Conservation (phyloP, 2,113 vertebrate genomes). For the Nestor notabilis region DNA sequence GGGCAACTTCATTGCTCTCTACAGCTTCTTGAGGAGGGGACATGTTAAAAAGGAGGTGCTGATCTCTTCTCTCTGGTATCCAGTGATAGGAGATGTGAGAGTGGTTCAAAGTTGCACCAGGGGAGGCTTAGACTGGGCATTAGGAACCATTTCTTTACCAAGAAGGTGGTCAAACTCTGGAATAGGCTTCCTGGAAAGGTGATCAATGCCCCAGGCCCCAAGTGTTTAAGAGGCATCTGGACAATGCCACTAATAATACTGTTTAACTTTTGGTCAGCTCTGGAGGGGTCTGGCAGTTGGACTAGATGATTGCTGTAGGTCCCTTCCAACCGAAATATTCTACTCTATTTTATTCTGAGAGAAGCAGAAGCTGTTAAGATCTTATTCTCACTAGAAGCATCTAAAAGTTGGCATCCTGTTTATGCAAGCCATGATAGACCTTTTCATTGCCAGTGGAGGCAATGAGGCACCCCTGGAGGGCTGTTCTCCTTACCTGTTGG, state of each 20-base stretch:
- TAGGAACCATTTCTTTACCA: neutral
- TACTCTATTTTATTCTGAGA: neutral
- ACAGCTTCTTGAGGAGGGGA: neutral
- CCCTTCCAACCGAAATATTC: fast-evolving
- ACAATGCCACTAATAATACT: neutral
- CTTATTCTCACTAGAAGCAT: neutral
- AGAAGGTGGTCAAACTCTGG: neutral
- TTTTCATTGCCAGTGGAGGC: neutral
- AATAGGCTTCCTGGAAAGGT: neutral
- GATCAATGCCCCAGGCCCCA: neutral
- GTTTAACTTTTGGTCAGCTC: neutral
- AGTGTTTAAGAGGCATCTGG: neutral
- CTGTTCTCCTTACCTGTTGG: neutral
- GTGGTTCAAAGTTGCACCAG: neutral
- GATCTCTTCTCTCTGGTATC: neutral
- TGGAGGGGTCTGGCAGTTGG: neutral
- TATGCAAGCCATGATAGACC: neutral
- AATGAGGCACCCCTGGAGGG: neutral
- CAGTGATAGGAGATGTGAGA: fast-evolving
- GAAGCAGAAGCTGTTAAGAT: neutral
- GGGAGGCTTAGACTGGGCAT: neutral
- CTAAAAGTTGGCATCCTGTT: neutral
- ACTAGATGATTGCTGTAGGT: neutral
- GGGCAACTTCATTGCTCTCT: neutral
- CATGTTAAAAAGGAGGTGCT: neutral